Conservation (phyloP, 2,888 invertebrate species). For the Leptinotarsa juncta region DNA sequence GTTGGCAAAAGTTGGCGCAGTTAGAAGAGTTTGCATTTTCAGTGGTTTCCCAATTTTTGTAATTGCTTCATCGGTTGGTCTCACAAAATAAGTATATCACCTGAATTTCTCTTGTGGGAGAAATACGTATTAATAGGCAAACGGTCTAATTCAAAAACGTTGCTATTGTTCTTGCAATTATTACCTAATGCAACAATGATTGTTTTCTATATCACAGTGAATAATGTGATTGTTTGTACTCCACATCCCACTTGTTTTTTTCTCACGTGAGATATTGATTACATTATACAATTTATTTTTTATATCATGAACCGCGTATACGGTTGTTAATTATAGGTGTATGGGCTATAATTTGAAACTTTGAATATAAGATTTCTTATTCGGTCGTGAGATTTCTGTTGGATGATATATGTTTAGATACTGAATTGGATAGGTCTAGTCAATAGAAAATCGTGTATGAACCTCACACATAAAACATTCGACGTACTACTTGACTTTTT, state of each 20-base stretch:
- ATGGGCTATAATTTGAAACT: constrained; percentile 31
- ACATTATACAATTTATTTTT: constrained; percentile 14
- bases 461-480: too few species aligned
- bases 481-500: too few species aligned
- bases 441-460: background rate
- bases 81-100: background rate
- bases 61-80: background rate
- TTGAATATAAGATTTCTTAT: constrained; percentile 1
- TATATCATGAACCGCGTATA: constrained; percentile 17
- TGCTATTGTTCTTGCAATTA: constrained; percentile 17
- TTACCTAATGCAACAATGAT: constrained; percentile 4
- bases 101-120: background rate
- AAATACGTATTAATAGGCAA: background rate
- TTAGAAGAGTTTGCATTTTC: background rate
- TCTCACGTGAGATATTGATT: constrained; percentile 15
- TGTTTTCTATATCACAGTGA: background rate
- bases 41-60: background rate
- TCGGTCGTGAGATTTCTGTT: constrained; percentile 5
- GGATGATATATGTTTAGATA: background rate
- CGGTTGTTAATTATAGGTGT: constrained; percentile 35
- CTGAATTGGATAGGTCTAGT: background rate
- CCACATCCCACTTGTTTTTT: constrained; percentile 2
- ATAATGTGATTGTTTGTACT: constrained; percentile 11
- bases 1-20: too few species aligned
- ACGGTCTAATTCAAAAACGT: background rate